Conservation (phyloP, 1,140 invertebrate genomes). For the Zaprionus inermis region DNA sequence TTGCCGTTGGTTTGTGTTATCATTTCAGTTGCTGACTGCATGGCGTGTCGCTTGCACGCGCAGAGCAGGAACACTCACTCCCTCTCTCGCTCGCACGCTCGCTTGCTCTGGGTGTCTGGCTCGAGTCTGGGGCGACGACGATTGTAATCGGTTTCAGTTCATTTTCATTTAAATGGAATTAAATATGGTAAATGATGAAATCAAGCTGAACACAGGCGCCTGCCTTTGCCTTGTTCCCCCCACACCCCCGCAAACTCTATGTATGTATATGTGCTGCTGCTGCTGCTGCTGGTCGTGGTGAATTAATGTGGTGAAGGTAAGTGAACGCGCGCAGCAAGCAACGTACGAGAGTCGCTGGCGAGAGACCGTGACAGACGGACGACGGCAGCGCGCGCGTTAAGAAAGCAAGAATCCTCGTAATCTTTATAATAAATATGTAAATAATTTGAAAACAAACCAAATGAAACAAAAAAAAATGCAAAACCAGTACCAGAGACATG, state of each 20-base stretch:
- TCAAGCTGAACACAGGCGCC: conserved; percentile 52
- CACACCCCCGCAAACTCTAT: background rate
- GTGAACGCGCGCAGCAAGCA: conserved; percentile 52
- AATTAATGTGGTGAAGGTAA: conserved; percentile 77
- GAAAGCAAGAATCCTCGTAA: conserved; percentile 59
- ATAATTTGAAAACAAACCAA: conserved; percentile 62
- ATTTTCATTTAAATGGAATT: conserved; percentile 83
- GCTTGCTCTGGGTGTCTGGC: conserved; percentile 50
- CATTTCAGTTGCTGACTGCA: conserved; percentile 71
- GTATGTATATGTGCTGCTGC: conserved; percentile 19
- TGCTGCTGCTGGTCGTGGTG: conserved; percentile 50
- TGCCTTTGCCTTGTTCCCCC: too few relatives aligned
- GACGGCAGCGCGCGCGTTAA: conserved; percentile 39
- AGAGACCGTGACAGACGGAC: conserved; percentile 47
- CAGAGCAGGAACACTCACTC: conserved; percentile 24
- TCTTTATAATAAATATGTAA: conserved; percentile 74
- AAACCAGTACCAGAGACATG: conserved; percentile 24
- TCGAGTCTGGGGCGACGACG: conserved; percentile 55
- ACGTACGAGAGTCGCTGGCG: conserved; percentile 34
- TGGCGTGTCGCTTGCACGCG: conserved; percentile 53
- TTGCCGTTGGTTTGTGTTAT: conserved; percentile 67
- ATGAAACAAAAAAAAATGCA: conserved; percentile 31
- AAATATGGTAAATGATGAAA: conserved; percentile 83
- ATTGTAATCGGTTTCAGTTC: conserved; percentile 81
- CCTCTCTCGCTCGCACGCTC: too few relatives aligned